A percentile compares a stretch with the other conserved stretches of the same genome.
Conservation (phyloP, 2,888 invertebrate genomes). For the Rhodophaea formosa region DNA sequence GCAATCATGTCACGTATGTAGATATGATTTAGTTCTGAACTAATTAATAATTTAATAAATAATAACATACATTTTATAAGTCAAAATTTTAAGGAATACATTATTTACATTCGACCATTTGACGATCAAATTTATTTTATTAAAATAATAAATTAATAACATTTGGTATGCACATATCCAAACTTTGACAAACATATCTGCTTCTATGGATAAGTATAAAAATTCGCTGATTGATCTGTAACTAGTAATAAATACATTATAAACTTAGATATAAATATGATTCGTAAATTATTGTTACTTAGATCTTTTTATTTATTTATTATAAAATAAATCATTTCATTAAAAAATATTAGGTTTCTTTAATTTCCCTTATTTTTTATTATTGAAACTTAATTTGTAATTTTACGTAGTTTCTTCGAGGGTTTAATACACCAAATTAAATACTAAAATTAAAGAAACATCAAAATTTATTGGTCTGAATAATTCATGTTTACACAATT, state of each 20-base stretch:
- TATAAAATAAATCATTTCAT: slow-evolving; percentile 50
- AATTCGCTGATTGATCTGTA: slow-evolving; percentile 39
- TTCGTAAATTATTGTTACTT: slow-evolving; percentile 35
- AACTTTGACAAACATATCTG: slow-evolving; percentile 63
- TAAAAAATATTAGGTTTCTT: slow-evolving; percentile 36
- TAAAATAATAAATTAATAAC: background rate
- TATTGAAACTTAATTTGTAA: slow-evolving; percentile 26
- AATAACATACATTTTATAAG: no score
- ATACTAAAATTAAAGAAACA: slow-evolving; percentile 6
- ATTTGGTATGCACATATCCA: slow-evolving; percentile 46
- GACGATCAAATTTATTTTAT: slow-evolving; percentile 18
- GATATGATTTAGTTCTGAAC: no score
- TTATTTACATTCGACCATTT: slow-evolving; percentile 10
- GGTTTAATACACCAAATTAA: slow-evolving; percentile 8
- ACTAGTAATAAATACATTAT: slow-evolving; percentile 39
- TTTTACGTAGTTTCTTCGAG: slow-evolving; percentile 9
- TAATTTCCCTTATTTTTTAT: slow-evolving; percentile 45
- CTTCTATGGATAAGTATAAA: slow-evolving; percentile 63
- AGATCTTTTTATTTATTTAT: slow-evolving; percentile 49
- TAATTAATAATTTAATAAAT: no score
- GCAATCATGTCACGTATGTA: no score
- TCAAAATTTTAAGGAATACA: background rate
- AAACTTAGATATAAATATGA: slow-evolving; percentile 38
- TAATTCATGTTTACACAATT: slow-evolving; percentile 14
- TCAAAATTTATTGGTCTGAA: slow-evolving; percentile 17